Conservation (phyloP, 2,797 vertebrate genomes). For the Buphagus erythrorhynchus region DNA sequence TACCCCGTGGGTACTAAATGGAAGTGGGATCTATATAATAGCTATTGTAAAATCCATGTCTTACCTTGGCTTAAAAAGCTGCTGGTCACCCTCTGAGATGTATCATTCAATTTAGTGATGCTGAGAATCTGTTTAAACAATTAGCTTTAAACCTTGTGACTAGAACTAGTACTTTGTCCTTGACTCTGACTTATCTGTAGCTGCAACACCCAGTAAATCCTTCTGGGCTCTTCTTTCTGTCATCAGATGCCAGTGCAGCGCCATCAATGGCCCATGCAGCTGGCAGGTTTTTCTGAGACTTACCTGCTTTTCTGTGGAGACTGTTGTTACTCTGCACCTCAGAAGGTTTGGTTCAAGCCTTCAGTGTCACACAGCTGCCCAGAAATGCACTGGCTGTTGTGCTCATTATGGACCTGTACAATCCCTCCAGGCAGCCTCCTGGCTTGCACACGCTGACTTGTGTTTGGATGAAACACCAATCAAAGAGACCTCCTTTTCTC, state of each 20-base stretch:
- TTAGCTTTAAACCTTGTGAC: neutral
- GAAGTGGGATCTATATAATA: neutral
- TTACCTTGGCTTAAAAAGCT: neutral
- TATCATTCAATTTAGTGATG: neutral
- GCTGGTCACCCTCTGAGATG: neutral
- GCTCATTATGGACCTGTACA: neutral
- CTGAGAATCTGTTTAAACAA: neutral
- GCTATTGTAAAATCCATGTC: neutral
- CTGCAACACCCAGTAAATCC: neutral
- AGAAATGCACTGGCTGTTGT: neutral
- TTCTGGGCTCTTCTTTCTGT: neutral
- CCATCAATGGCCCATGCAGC: neutral
- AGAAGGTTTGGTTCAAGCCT: neutral
- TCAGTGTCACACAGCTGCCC: neutral
- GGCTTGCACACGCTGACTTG: neutral
- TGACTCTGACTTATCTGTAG: neutral
- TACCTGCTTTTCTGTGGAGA: neutral
- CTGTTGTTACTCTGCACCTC: neutral
- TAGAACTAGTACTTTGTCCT: neutral
- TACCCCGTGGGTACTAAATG: neutral
- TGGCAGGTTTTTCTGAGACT: neutral
- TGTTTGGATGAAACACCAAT: neutral
- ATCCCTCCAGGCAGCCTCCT: neutral
- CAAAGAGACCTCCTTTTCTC: neutral
- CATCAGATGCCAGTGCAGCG: neutral